Percentiles rank a stretch among this genome's conserved stretches.
These are phyloP conservation scores for Melieria crassipennis DNA, from an alignment of 2,888 invertebrate genomes.

Conservation along the genomic window DNA sequence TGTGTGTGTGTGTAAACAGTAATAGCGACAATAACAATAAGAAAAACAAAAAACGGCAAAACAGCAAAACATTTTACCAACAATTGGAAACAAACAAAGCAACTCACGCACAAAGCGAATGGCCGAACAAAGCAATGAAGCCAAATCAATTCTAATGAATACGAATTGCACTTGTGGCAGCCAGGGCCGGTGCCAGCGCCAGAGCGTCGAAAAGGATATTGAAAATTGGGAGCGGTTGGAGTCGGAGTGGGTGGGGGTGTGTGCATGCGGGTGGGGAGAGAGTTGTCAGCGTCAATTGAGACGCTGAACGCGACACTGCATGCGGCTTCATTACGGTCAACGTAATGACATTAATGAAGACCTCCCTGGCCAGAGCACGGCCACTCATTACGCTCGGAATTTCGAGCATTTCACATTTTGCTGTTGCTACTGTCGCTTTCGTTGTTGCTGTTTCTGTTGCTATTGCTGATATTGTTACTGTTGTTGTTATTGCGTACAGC, in stretches of 20 bases:
- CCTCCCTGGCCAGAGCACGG: background rate
- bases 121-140: slow-evolving; percentile 7
- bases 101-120: slow-evolving; percentile 2
- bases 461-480: too few species aligned
- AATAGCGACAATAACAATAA: too few species aligned
- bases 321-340: slow-evolving; percentile 9
- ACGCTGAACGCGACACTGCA: background rate
- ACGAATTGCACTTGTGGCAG: background rate
- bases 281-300: too few species aligned
- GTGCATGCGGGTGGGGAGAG: background rate
- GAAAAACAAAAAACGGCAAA: background rate
- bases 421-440: too few species aligned
- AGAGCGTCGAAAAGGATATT: background rate
- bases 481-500: too few species aligned
- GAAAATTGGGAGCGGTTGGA: background rate
- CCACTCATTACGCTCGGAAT: slow-evolving; percentile 2
- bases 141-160: slow-evolving; percentile 30
- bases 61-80: background rate
- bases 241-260: background rate
- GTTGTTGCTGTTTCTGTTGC: too few species aligned
- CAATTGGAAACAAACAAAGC: slow-evolving; percentile 2
- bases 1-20: too few species aligned
- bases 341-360: slow-evolving; percentile 7
- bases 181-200: background rate
- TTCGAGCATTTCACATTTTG: background rate